Percentiles rank a stretch among this genome's conserved stretches.
phyloP scores from a whole-genome alignment of 2,797 vertebrate genomes.

The Galaxias olidus region DNA sequence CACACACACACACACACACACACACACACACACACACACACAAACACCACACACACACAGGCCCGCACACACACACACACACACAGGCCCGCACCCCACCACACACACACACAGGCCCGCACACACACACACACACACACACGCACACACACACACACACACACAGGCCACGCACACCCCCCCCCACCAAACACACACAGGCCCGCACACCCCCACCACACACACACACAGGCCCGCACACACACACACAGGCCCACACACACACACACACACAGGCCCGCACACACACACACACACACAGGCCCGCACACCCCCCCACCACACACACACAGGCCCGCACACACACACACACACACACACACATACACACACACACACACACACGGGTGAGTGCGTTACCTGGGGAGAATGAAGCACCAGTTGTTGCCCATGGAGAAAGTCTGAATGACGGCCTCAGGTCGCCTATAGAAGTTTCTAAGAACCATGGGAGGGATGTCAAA shows the following conservation, averaged over 20 bases:
- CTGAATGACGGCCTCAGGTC: constrained; percentile 69
- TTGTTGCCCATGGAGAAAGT: constrained; percentile 69
- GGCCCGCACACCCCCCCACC: neutral
- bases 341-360: constrained; percentile 3
- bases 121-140: neutral
- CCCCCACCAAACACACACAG: too few relatives aligned
- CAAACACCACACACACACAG: too few relatives aligned
- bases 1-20: too few relatives aligned
- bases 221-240: too few relatives aligned
- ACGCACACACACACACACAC: neutral
- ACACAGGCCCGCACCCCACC: too few relatives aligned
- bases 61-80: too few relatives aligned
- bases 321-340: neutral
- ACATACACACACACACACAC: neutral
- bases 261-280: neutral
- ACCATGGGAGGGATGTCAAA: constrained; percentile 76
- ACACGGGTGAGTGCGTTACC: constrained; percentile 63
- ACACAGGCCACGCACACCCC: neutral
- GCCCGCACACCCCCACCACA: too few relatives aligned
- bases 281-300: neutral
- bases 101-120: neutral
- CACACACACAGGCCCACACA: too few relatives aligned
- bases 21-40: too few relatives aligned
- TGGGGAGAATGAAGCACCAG: constrained; percentile 93
- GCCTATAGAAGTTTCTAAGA: constrained; percentile 74